These are phyloP conservation scores for Dryas iulia DNA, from an alignment of 1,140 invertebrate species.

Conservation along the genomic window DNA sequence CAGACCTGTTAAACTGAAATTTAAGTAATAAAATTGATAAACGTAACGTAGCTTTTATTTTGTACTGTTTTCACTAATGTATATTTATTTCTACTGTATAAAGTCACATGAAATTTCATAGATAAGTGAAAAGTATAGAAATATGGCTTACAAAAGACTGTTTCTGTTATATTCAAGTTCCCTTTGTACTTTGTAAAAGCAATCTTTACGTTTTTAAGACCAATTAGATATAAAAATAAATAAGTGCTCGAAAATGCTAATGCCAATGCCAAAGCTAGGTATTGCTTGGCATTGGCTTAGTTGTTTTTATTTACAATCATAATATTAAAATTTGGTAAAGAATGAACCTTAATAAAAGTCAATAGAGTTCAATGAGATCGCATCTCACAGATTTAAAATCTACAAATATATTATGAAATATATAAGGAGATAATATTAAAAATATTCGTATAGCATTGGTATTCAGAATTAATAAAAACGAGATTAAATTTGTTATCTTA, in stretches of 20 bases:
- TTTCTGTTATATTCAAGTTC: background rate
- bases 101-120: background rate
- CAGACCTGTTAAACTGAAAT: background rate
- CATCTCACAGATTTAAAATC: no score
- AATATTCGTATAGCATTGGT: no score
- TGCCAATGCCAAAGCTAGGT: background rate
- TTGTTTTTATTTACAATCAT: no score
- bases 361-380: no score
- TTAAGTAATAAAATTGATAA: background rate
- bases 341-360: no score
- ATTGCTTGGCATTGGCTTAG: no score
- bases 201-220: background rate
- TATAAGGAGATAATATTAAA: no score
- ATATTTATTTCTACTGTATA: background rate
- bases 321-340: no score
- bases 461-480: no score
- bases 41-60: background rate
- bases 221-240: background rate
- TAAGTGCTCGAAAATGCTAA: background rate
- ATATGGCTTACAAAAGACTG: slow-evolving; percentile 6
- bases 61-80: background rate
- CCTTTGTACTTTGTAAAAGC: slow-evolving; percentile 8
- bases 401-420: no score
- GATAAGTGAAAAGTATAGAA: background rate
- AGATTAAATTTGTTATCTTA: no score